Evolutionary conservation across 2,113 vertebrate species (phyloP).

Genomic region (Calyptomena viridis): DNA sequence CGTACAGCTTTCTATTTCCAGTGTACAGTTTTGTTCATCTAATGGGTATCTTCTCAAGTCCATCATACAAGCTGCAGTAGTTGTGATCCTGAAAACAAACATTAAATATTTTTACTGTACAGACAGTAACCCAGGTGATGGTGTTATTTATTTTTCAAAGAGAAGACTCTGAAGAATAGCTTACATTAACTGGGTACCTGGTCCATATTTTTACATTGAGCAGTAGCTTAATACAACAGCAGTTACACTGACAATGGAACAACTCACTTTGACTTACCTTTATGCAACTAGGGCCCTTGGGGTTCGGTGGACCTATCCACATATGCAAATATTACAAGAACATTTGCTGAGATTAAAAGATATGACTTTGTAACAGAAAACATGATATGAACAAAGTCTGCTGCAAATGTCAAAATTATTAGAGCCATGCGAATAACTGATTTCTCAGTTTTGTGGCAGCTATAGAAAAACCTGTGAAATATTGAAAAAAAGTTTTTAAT

Average conservation of each 20-base stretch:
- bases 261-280: background rate
- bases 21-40: slow-evolving; percentile 93
- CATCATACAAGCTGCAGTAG: slow-evolving; percentile 99
- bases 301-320: background rate
- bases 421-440: background rate
- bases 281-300: background rate
- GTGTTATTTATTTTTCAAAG: background rate
- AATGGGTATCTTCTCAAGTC: slow-evolving; percentile 95
- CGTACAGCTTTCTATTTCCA: slow-evolving; percentile 99
- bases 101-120: background rate
- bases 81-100: slow-evolving; percentile 89
- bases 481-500: background rate
- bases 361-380: background rate
- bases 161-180: background rate
- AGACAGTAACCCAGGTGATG: background rate
- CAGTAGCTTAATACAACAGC: background rate
- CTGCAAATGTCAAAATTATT: background rate
- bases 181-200: background rate
- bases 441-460: background rate
- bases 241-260: background rate
- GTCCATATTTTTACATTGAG: background rate
- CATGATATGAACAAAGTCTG: background rate
- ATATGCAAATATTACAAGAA: background rate
- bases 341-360: background rate
- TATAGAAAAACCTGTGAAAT: background rate